A percentile compares a stretch with the other conserved stretches of the same genome.
Conservation (phyloP, 1,140 invertebrate genomes). For the Bemisia tabaci region DNA sequence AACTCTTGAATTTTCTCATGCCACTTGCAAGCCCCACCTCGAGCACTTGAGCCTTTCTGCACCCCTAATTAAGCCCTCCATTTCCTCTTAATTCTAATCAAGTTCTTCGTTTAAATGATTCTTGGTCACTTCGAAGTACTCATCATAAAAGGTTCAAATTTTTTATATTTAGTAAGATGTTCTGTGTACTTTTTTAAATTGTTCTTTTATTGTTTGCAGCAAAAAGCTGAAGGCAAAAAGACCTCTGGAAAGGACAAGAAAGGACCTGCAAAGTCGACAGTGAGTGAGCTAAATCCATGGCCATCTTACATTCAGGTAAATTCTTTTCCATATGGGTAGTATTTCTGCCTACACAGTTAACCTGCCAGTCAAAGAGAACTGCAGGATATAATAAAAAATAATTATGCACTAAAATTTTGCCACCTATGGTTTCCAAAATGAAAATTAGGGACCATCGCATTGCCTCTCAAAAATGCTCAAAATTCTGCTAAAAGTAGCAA, state of each 20-base stretch:
- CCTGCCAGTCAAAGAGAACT: no score
- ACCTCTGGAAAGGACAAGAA: slow-evolving; percentile 5
- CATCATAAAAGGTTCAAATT: background rate
- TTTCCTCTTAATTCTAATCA: background rate
- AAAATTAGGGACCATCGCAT: background rate
- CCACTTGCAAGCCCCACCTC: no score
- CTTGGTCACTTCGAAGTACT: no score
- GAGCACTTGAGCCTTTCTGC: background rate
- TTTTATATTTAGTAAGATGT: background rate
- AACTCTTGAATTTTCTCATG: no score
- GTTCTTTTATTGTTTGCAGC: background rate
- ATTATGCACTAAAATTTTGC: background rate
- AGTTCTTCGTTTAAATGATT: background rate
- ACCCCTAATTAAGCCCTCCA: background rate
- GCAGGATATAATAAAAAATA: no score
- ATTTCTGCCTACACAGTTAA: background rate
- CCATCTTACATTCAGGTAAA: slow-evolving; percentile 54
- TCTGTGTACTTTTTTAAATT: background rate
- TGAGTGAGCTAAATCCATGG: slow-evolving; percentile 57
- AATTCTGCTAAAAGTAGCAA: background rate
- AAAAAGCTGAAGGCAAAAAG: background rate
- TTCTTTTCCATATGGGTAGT: slow-evolving; percentile 1
- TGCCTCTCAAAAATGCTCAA: background rate
- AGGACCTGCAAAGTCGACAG: slow-evolving; percentile 7
- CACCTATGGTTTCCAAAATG: background rate